Conservation (phyloP, 1,140 invertebrate species). For the Neotoxoptera formosana region DNA sequence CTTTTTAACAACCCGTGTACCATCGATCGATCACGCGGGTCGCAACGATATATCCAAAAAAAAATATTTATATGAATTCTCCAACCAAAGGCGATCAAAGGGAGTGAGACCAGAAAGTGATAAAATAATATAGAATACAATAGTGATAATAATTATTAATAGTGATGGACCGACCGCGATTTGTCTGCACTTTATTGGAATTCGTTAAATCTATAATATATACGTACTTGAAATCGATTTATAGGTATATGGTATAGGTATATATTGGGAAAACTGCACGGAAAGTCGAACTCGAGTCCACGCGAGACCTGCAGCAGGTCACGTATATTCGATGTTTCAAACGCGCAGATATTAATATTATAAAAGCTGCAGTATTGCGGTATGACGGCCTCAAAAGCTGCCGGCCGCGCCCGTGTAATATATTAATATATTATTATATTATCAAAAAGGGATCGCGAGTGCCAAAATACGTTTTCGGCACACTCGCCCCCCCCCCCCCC, state of each 20-base stretch:
- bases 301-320: too few relatives aligned
- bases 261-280: not conserved
- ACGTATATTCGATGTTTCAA: too few relatives aligned
- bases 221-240: not conserved
- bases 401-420: too few relatives aligned
- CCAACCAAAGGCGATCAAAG: not conserved
- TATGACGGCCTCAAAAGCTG: too few relatives aligned
- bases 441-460: not conserved
- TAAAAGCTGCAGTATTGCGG: too few relatives aligned
- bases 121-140: not conserved
- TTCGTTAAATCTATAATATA: not conserved
- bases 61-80: not conserved
- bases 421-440: not conserved
- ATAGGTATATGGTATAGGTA: too few relatives aligned
- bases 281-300: not conserved
- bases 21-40: not conserved
- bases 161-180: not conserved
- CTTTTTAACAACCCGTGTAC: not conserved
- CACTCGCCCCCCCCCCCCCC: not conserved
- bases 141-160: not conserved
- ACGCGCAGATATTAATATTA: too few relatives aligned
- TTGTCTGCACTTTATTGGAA: not conserved
- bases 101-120: too few relatives aligned
- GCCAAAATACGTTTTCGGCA: slow-evolving; percentile 16
- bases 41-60: not conserved